Evolutionary conservation across 2,113 vertebrate genomes (phyloP), one percentile per base, ranked within the genome.

Genomic region (Laterallus jamaicensis): DNA sequence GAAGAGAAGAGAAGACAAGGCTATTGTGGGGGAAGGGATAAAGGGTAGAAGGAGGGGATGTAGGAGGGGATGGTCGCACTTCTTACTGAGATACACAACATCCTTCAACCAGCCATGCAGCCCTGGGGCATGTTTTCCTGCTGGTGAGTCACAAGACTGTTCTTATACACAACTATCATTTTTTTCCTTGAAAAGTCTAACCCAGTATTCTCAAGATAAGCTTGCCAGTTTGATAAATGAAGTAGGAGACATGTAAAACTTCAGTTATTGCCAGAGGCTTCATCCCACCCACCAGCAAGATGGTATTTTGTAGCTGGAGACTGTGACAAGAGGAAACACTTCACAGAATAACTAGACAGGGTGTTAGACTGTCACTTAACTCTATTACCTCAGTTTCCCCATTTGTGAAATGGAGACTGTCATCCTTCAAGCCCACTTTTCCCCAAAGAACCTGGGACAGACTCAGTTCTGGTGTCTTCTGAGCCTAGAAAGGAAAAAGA

Each of bases 271-370:
- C 20, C 49, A 32, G 44, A 39, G 19, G 29, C 21, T 49, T 54
- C 28, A 50, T 10, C 11, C 4, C 21, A 35, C 3, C 6, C 21
- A 2, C 22, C 1, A 10, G 17, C 21, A 40, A 8, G 6, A 19
- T 10, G 42, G 13, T n/a, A 16, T 28, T 59, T 67, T 58, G 29
- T 10, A 22, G n/a, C 37, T 25, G 59, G 56, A 47, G 15, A 14
- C n/a, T 39, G 13, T 3, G 4, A 19, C 18, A 37, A 14, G 40
- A 54, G 42, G 3, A 42, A 26, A 29, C 32, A 12, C 20, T 77
- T 54, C 69, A n/a, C 29, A 73, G 21, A 49, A 52, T 24, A n/a
- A 14, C 8, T 22, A 16, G 42, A 20, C 5, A n/a, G 42, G 44
- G 11, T 28, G 42, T 29, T 14, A 32, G 54, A 29, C 9, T 15